Conservation (phyloP, 2,113 vertebrate species). For the Coptodon rendalli region DNA sequence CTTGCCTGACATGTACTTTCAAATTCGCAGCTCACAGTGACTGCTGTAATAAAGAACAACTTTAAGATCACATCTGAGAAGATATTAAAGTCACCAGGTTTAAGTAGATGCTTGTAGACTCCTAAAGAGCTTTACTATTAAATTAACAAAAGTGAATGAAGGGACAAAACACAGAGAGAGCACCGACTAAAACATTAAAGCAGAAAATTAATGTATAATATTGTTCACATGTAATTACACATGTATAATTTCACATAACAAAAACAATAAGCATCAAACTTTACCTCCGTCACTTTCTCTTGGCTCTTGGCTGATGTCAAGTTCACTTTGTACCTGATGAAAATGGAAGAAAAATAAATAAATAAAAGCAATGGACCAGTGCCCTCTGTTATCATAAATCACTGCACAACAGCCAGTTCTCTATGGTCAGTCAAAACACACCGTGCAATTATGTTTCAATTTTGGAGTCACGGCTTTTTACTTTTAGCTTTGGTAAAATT, state of each 20-base stretch:
- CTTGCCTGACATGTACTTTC: background rate
- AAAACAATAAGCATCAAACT: background rate
- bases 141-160: background rate
- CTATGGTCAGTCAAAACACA: background rate
- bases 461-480: background rate
- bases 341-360: background rate
- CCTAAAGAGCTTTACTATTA: background rate
- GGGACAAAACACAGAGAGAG: background rate
- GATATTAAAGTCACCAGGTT: background rate
- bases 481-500: background rate
- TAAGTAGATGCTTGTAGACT: background rate
- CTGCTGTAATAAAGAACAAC: constrained; percentile 13
- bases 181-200: background rate
- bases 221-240: background rate
- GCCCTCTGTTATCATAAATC: background rate
- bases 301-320: constrained; percentile 83
- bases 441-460: background rate
- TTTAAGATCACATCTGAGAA: background rate
- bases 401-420: background rate
- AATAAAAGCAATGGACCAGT: background rate
- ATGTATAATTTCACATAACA: background rate
- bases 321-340: constrained; percentile 82
- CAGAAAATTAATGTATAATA: background rate
- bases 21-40: background rate
- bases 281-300: constrained; percentile 77